Base-by-base conservation (phyloP, 2,888 invertebrate species). In the Sabatieria punctata region DNA sequence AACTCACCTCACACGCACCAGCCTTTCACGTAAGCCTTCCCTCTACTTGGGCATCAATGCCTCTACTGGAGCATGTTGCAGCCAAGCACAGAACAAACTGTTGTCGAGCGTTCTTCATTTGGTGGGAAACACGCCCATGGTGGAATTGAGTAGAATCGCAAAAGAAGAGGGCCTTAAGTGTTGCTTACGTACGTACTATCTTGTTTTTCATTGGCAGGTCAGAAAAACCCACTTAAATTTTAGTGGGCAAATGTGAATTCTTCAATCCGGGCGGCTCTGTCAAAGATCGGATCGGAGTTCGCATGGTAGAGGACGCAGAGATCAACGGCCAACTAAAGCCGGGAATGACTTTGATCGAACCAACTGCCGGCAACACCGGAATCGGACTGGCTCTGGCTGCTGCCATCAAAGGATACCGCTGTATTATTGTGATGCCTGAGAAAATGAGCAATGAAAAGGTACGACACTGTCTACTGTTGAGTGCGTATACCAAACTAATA, bases 251-350 rank as follows among this genome's bases (percentile, higher is more conserved):
- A n/a, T n/a, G n/a, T n/a, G n/a, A n/a, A n/a, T n/a, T n/a, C n/a
- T n/a, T n/a, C n/a, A n/a, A n/a, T n/a, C n/a, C n/a, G n/a, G n/a
- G n/a, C n/a, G n/a, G n/a, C n/a, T n/a, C n/a, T n/a, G n/a, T n/a
- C n/a, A n/a, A n/a, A n/a, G n/a, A n/a, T n/a, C n/a, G n/a, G n/a
- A n/a, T n/a, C n/a, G n/a, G n/a, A n/a, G n/a, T n/a, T n/a, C 74
- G 91, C 49, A 91, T 95, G 88, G 75, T 95, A 1, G 74, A 78
- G 64, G 89, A 93, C 65, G 93, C 93, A 1, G 93, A 95, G 68
- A 73, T 75, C 45, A 74, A 73, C 52, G 88, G 89, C 1, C 62
- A 78, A 2, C 43, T 49, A 2, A 49, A 47, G 43, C 49, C 46
- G 1, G 49, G 49, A 8, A 41, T 42, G 42, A 47, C 47, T 11